Base-by-base conservation (phyloP, 2,888 invertebrate genomes). In the Dendrolimus pini region DNA sequence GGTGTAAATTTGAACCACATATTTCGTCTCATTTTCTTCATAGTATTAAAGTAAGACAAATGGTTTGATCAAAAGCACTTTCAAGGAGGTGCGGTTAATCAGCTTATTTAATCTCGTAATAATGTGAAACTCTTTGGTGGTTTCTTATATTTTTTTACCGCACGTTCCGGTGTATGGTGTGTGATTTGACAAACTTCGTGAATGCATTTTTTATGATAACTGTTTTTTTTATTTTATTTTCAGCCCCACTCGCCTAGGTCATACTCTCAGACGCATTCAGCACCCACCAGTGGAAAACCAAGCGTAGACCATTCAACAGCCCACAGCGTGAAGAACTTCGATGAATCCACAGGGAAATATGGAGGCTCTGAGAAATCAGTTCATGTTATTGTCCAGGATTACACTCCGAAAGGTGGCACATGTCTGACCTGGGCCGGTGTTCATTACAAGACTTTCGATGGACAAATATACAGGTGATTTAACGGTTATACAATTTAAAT, bases 371-470 rank as follows among this genome's bases (percentile, higher is more conserved):
- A 65, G 3, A 66, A 69, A 6, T 71, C 66, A 0, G 62, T 73
- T 2, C 73, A 76, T 7, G 66, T 87, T 3, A 73, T 89, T 6
- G 69, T 88, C 1, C 82, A 85, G 58, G 88, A 89, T 61, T 57
- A 82, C 41, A 81, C 82, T 9, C 94, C 95, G 0, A 92, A 92
- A 67, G 92, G 94, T 0, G 95, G 95, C 0, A 91, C 93, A 10
- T 97, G 97, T 70, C 93, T 95, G 58, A 93, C 94, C 1, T 97
- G 97, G 97, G 94, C 94, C 41, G 95, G 95, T 47, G 91, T 92
- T 13, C 96, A 97, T 81, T 94, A 94, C 69, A 95, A 96, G 79
- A 96, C 97, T 0, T 97, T 97, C 72, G 97, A 97, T 83, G 96
- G 96, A 8, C 92, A 93, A 69, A 92, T 96, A 55, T 94, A 93